Evolutionary conservation across 2,797 vertebrate genomes (phyloP).

Genomic region (Chaunax sp.): DNA sequence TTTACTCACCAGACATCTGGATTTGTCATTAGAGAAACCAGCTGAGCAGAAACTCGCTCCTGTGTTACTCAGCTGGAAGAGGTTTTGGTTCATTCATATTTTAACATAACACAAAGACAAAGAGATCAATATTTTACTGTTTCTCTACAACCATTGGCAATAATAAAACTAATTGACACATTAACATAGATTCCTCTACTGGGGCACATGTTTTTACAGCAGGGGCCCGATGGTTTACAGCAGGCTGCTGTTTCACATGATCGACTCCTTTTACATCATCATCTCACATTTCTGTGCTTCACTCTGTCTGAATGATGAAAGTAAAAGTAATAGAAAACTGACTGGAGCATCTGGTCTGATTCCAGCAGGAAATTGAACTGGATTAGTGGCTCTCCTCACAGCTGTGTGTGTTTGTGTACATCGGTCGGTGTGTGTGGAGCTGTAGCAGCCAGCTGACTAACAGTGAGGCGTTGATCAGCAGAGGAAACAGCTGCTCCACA

Average conservation of each 20-base stretch:
- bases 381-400: slow-evolving; percentile 62
- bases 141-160: neutral
- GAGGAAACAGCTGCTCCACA: slow-evolving; percentile 28
- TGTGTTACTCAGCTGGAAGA: too few relatives aligned
- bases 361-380: slow-evolving; percentile 70
- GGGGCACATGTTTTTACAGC: too few relatives aligned
- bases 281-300: slow-evolving; percentile 48
- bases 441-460: slow-evolving; percentile 61
- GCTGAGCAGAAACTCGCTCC: too few relatives aligned
- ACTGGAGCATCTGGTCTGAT: slow-evolving; percentile 73
- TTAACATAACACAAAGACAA: too few relatives aligned
- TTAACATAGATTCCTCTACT: slow-evolving; percentile 31
- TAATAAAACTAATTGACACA: slow-evolving; percentile 21
- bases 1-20: too few relatives aligned
- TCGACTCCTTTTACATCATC: slow-evolving; percentile 49
- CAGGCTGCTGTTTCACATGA: slow-evolving; percentile 59
- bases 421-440: slow-evolving; percentile 27
- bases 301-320: slow-evolving; percentile 66
- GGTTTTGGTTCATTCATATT: too few relatives aligned
- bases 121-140: neutral
- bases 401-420: slow-evolving; percentile 36
- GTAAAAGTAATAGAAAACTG: slow-evolving; percentile 66
- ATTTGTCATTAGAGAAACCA: too few relatives aligned
- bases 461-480: slow-evolving; percentile 39
- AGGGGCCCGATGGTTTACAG: slow-evolving; percentile 46